Evolutionary conservation across 2,113 vertebrate species (phyloP).

Genomic region (Chaetura pelagica): DNA sequence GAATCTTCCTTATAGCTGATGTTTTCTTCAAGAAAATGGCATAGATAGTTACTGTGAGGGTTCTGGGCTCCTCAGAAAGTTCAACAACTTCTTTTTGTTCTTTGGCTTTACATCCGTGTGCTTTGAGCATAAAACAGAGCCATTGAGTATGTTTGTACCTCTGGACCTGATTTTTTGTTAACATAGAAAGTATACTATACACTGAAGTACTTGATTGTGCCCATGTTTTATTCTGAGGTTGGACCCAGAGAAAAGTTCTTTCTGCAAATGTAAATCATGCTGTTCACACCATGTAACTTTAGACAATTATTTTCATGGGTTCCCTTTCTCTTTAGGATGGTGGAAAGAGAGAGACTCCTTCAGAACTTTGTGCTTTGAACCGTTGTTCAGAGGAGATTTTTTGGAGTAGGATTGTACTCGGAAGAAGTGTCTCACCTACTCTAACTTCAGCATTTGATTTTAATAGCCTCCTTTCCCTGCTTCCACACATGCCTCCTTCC

Average conservation of each 20-base stretch:
- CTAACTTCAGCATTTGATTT: background rate
- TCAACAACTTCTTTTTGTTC: background rate
- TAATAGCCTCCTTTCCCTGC: background rate
- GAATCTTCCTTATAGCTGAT: background rate
- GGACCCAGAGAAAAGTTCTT: background rate
- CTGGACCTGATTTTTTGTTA: background rate
- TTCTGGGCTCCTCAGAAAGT: slow-evolving; percentile 16
- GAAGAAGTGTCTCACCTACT: background rate
- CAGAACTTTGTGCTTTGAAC: background rate
- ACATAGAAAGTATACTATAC: background rate
- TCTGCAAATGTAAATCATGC: background rate
- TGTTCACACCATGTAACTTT: background rate
- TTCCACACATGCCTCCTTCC: background rate
- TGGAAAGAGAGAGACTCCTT: background rate
- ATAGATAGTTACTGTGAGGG: background rate
- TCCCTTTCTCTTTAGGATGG: background rate
- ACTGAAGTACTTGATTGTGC: background rate
- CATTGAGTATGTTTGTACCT: background rate
- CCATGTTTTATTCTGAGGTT: background rate
- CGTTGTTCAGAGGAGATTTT: background rate
- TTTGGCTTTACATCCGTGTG: background rate
- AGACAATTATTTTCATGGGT: background rate
- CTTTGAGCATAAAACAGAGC: background rate
- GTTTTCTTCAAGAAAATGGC: background rate
- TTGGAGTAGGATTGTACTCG: background rate